Evolutionary conservation across 2,113 vertebrate genomes (phyloP), one percentile per base, ranked within the genome.

Genomic region (Anarrhichthys ocellatus): DNA sequence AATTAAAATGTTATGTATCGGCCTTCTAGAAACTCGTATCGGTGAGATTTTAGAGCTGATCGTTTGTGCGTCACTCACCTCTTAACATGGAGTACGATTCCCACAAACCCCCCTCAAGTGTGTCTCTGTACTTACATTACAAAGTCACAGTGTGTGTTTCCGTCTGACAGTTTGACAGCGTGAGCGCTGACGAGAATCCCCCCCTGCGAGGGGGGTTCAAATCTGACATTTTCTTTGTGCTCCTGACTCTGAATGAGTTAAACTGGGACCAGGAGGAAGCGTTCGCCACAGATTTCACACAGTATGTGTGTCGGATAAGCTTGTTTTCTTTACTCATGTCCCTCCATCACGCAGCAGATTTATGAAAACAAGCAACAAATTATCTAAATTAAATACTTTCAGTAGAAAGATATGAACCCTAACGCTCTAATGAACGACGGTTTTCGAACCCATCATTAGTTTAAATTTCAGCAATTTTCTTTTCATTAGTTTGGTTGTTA

Each of bases 401-500:
- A 61, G 36, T 4, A n/a, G 10, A 38, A 61, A 58, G n/a, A 68
- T 9, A 27, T 17, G 0, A 64, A 42, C 38, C 64, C 36, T n/a
- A 32, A 1, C 7, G 48, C 48, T 52, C 7, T 22, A 52, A 52
- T 22, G 18, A 50, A 50, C 48, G n/a, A 54, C 52, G 0, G 1
- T 27, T 20, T n/a, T 54, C 18, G 2, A 24, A 56, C 22, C 22
- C 52, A 56, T 56, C n/a, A 24, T 56, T 11, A 24, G 15, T 56
- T 3, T 32, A 3, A 32, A 32, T 3, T 32, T 32, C 29, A 32
- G 29, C 29, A 32, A 32, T 32, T 32, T 32, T 83, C 20, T 73
- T 42, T 83, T 78, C 63, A 65, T 87, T 80, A 66, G 72, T 84
- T 50, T 27, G 46, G 29, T 42, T 71, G 73, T 87, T 80, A 84